Evolutionary conservation across 1,140 invertebrate species (phyloP).

Genomic region (Laupala kohalensis): DNA sequence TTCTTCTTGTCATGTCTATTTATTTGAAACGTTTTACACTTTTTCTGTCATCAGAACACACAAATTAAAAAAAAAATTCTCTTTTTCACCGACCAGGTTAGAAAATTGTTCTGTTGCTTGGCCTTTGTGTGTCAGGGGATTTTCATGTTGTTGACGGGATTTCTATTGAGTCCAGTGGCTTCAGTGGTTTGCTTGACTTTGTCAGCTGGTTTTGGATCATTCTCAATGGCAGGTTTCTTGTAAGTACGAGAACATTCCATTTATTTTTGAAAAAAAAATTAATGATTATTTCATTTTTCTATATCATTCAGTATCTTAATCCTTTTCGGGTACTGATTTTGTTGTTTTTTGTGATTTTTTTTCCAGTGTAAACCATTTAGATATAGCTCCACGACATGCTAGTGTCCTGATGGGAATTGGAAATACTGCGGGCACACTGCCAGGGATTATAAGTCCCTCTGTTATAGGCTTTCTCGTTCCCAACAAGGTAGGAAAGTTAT

Average conservation of each 20-base stretch:
- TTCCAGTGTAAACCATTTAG: conserved; percentile 38
- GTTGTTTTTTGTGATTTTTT: background rate
- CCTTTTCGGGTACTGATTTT: background rate
- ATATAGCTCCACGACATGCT: conserved; percentile 33
- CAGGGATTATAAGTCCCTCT: conserved; percentile 36
- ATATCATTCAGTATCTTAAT: no score
- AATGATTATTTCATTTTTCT: no score
- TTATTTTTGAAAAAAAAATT: background rate
- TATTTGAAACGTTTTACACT: no score
- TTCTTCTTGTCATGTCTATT: no score
- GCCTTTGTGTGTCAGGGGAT: background rate
- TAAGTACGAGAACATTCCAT: background rate
- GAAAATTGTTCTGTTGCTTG: background rate
- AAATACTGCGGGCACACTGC: conserved; percentile 38
- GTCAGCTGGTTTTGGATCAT: background rate
- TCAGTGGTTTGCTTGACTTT: background rate
- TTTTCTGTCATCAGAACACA: no score
- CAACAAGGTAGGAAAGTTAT: background rate
- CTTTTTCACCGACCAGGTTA: no score
- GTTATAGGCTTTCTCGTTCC: conserved; percentile 31
- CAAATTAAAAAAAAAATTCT: no score
- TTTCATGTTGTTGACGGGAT: background rate
- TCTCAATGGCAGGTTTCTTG: background rate
- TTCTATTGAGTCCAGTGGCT: background rate
- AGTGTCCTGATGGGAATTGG: conserved; percentile 35